phyloP scores from a whole-genome alignment of 1,140 invertebrate genomes.

The Drosophila pachea region DNA sequence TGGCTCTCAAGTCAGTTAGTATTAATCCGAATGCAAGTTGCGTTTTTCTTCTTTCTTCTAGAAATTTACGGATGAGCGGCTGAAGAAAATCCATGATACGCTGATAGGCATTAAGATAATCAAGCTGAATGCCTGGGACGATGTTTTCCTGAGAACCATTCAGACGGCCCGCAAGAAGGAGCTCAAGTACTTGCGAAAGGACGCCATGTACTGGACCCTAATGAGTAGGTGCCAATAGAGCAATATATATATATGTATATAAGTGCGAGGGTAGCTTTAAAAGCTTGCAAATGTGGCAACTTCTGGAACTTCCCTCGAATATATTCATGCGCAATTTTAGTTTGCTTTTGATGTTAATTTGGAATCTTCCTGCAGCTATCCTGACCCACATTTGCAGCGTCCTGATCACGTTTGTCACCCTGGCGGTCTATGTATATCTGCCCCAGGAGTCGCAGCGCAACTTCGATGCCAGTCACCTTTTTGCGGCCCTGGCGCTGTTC shows the following conservation, averaged over 20 bases:
- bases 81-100: constrained; percentile 88
- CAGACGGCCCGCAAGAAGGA: constrained; percentile 84
- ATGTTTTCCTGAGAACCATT: constrained; percentile 85
- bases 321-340: background rate
- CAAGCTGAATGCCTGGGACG: constrained; percentile 91
- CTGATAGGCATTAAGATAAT: constrained; percentile 89
- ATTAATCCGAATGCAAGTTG: no score
- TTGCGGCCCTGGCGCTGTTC: constrained; percentile 88
- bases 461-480: constrained; percentile 85
- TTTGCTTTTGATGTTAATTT: no score
- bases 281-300: no score
- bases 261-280: no score
- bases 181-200: constrained; percentile 85
- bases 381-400: constrained; percentile 87
- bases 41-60: constrained; percentile 46
- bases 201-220: constrained; percentile 86
- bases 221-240: constrained; percentile 82
- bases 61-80: constrained; percentile 86
- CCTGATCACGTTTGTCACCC: constrained; percentile 86
- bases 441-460: constrained; percentile 55
- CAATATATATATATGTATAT: background rate
- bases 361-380: constrained; percentile 43
- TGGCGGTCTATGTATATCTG: constrained; percentile 82
- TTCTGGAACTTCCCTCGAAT: no score
- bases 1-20: background rate